Evolutionary conservation across 1,140 invertebrate genomes (phyloP), one percentile per base, ranked within the genome.

Genomic region (Agrypnia vestita): DNA sequence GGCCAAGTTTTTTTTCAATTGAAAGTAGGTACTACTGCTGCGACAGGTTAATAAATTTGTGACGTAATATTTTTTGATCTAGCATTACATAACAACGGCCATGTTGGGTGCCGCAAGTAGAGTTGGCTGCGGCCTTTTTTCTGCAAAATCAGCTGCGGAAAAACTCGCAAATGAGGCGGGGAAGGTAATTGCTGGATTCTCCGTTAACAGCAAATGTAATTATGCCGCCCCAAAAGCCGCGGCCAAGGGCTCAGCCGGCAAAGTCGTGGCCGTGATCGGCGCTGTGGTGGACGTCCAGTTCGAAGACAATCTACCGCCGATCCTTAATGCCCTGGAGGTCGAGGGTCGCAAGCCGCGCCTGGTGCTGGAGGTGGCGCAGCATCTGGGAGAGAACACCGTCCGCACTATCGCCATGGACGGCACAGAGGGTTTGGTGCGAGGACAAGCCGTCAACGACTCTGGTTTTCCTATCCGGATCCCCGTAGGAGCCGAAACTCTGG

Each of bases 241-340:
- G 56, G 78, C 78, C 9, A 80, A 51, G 10, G 77, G 47, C 17
- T 67, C 55, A 17, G 46, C 62, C n/a, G 84, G 85, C 19, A 72
- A 74, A 53, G 85, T 89, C 56, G 84, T 85, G 53, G 84, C 86
- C 84, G 95, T 97, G 53, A 97, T 97, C 85, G 96, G 96, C 85
- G 96, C 96, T 59, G 96, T 97, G 59, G 95, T 97, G 8, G 96
- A 97, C 86, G 95, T 96, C 0, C 94, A 96, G 87, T 97, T 97
- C 75, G 94, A 95, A 76, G 92, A 94, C 62, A 88, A 92, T 10
- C 86, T 97, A 56, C 96, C 96, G 0, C 94, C 94, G 13, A 96
- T 97, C 85, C 89, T 97, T 4, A 97, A 97, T 88, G 95, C 95
- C 59, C 89, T 97, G 64, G 93, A 96, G 85, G 94, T 96, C 15